phyloP scores from a whole-genome alignment of 2,113 vertebrate species.

The Chauna torquata region DNA sequence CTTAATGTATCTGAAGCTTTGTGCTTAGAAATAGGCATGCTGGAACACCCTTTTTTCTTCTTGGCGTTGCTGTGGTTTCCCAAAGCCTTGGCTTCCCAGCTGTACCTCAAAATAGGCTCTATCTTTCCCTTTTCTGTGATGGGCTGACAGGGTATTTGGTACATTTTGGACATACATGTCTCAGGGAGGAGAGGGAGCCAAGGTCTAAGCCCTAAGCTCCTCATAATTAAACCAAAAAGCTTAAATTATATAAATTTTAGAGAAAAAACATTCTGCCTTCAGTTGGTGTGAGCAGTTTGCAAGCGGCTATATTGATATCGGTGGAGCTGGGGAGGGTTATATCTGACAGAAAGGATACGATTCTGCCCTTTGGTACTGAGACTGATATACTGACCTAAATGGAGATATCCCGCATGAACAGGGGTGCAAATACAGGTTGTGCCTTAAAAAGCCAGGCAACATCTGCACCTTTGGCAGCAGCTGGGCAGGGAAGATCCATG shows the following conservation, averaged over 20 bases:
- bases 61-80: not conserved
- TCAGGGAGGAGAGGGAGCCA: not conserved
- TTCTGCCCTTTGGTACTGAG: not conserved
- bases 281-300: not conserved
- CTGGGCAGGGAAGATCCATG: not conserved
- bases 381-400: not conserved
- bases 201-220: not conserved
- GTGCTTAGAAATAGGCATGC: not conserved
- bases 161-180: not conserved
- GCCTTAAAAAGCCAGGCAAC: not conserved
- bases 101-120: not conserved
- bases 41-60: not conserved
- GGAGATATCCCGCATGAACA: not conserved
- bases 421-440: not conserved
- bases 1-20: not conserved
- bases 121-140: not conserved
- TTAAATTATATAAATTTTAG: not conserved
- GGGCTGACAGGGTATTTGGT: not conserved
- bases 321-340: not conserved
- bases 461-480: accelerated
- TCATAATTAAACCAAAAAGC: not conserved
- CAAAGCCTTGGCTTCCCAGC: not conserved
- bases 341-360: not conserved
- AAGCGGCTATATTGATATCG: not conserved
- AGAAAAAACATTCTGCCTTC: not conserved